Evolutionary conservation across 1,140 invertebrate genomes (phyloP), one percentile per base, ranked within the genome.

Genomic region (Aphidius gifuensis): DNA sequence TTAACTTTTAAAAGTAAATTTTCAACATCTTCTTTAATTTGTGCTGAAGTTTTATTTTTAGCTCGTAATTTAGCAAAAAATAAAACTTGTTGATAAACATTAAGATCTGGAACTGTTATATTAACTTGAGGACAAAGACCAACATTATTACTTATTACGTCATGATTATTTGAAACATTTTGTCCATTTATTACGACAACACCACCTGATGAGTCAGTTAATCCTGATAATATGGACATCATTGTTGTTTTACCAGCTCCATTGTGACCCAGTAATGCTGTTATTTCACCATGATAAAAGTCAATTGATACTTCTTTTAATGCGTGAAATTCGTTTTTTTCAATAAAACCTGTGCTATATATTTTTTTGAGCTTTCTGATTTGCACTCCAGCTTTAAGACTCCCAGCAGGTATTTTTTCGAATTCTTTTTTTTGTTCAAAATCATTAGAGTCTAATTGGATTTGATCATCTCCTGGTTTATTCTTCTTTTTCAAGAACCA

Each of bases 101-200:
- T 97, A 48, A 98, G 82, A 68, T 92, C 89, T 60, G 93, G 88
- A 75, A 97, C 97, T 1, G 98, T 83, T 62, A 97, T 90, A 78
- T 98, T 93, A 74, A 97, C 93, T 77, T 99, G 97, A 9, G 96
- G 96, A 80, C 96, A 99, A 42, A 92, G 76, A 6, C 91, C 91
- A 4, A 92, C 76, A 72, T 84, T 84, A 11, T 78, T 76, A 61
- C 87, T 79, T 62, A 83, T 76, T 40, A 40, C 66, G 6, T 76
- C 68, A 45, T 84, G 80, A 59, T 85, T 74, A 46, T 73, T 82
- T 45, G 76, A 69, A 47, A 90, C 84, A 71, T 89, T 85, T 77
- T 82, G 84, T 21, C 85, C 86, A 71, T 88, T 86, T 44, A 90
- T 81, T 11, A 81, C 49, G 16, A 89, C 87, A 60, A 82, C 83